A percentile compares a stretch with the other conserved stretches of the same genome.
Conservation (phyloP, 2,888 invertebrate genomes). For the Campoletis raptor region DNA sequence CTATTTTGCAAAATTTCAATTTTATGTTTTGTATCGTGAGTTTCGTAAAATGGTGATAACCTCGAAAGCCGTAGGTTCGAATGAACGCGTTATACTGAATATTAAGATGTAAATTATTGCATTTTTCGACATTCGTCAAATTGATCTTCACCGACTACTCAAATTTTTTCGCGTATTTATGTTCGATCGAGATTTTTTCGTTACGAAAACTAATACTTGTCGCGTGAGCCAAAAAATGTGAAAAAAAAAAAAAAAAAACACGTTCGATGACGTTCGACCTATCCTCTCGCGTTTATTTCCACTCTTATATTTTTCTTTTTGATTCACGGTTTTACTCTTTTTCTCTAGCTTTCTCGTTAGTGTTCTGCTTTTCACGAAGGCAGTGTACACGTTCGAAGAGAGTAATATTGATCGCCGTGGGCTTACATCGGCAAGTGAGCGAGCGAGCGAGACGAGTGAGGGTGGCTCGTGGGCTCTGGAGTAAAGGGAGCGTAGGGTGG, state of each 20-base stretch:
- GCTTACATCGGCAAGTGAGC: conserved; percentile 81
- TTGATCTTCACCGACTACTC: not conserved
- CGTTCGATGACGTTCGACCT: conserved; percentile 1
- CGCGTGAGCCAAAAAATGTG: too few relatives aligned
- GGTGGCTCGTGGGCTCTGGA: conserved; percentile 54
- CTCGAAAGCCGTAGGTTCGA: not conserved
- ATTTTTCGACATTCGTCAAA: not conserved
- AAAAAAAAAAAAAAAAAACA: not conserved
- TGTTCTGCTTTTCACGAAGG: conserved; percentile 76
- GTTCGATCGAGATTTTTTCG: not conserved
- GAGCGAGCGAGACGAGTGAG: conserved; percentile 52
- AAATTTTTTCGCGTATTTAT: not conserved
- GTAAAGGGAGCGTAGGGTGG: conserved; percentile 50
- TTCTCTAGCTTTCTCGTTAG: conserved; percentile 70
- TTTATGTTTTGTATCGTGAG: not conserved
- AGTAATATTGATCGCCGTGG: conserved; percentile 84
- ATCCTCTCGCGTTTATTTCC: conserved; percentile 19
- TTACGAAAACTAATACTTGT: not conserved
- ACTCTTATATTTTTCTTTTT: conserved; percentile 13
- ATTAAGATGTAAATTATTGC: not conserved
- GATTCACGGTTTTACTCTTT: conserved; percentile 32
- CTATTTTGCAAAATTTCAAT: not conserved
- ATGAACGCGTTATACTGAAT: not conserved
- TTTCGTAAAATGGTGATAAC: not conserved
- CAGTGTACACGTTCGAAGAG: conserved; percentile 79